Conservation (phyloP, 64 coral and sea anemone species). For the Dendrophyllia cribrosa region DNA sequence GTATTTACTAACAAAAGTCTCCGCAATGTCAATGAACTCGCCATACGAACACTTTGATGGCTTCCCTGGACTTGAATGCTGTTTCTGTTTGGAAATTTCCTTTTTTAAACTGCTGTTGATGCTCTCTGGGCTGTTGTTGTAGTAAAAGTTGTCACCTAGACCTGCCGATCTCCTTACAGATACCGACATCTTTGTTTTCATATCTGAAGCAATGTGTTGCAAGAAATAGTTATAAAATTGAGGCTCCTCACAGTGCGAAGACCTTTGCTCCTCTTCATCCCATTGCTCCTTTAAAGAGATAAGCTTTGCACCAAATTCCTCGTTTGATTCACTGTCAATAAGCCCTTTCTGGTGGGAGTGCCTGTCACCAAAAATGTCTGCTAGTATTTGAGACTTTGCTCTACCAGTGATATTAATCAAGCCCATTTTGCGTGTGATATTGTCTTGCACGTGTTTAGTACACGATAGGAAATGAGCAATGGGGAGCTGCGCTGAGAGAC, state of each 20-base stretch:
- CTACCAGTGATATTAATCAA: neutral
- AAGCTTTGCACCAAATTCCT: conserved; percentile 50
- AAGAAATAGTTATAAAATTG: conserved; percentile 50
- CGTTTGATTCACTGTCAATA: conserved; percentile 40
- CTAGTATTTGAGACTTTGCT: conserved; percentile 18
- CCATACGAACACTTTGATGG: conserved; percentile 58
- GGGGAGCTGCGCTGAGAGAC: neutral
- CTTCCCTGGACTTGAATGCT: conserved; percentile 10
- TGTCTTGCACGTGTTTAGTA: conserved; percentile 39
- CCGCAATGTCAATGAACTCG: conserved; percentile 36
- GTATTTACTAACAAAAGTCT: conserved; percentile 50
- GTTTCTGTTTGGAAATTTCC: conserved; percentile 31
- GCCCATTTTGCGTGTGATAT: conserved; percentile 34
- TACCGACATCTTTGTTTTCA: conserved; percentile 58
- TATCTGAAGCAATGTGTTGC: conserved; percentile 39
- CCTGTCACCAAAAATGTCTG: conserved; percentile 35
- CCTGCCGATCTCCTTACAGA: conserved; percentile 20
- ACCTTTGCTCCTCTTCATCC: conserved; percentile 1
- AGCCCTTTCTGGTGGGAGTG: conserved; percentile 6
- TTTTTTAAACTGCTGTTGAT: conserved; percentile 53
- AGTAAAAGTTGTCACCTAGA: conserved; percentile 50
- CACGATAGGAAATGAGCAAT: conserved; percentile 26
- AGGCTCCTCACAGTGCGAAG: neutral
- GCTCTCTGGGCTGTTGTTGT: conserved; percentile 62
- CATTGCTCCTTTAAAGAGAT: neutral